These are phyloP conservation scores for Nephrotoma flavescens DNA, from an alignment of 2,888 invertebrate species.

Conservation along the genomic window DNA sequence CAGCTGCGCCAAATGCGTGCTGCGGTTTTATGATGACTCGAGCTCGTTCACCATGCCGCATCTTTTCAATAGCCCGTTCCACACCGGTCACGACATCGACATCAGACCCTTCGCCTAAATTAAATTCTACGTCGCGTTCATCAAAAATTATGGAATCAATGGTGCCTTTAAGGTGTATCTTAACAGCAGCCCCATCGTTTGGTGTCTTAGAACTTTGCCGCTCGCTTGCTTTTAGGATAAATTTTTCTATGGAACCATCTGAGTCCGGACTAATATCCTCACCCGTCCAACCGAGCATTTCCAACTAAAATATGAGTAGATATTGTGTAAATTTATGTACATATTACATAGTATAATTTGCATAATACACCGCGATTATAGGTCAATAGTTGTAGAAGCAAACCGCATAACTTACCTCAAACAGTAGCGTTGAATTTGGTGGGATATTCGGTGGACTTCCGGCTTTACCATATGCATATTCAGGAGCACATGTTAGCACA, in stretches of 20 bases:
- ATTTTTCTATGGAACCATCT: constrained; percentile 68
- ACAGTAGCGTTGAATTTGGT: constrained; percentile 70
- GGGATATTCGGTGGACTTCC: constrained; percentile 85
- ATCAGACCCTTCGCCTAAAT: constrained; percentile 72
- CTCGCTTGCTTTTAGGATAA: constrained; percentile 53
- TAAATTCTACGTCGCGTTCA: constrained; percentile 65
- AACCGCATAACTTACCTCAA: constrained; percentile 48
- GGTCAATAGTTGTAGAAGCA: neutral
- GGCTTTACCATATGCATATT: constrained; percentile 77
- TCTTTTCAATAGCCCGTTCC: constrained; percentile 66
- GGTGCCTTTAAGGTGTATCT: constrained; percentile 30
- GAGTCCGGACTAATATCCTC: constrained; percentile 74
- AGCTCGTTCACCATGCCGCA: constrained; percentile 67
- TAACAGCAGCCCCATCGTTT: constrained; percentile 67
- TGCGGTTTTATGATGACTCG: constrained; percentile 55
- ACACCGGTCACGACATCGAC: constrained; percentile 63
- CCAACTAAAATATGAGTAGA: constrained; percentile 43
- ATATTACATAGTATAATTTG: neutral
- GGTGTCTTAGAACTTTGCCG: constrained; percentile 49
- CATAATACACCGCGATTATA: neutral
- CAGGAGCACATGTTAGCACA: constrained; percentile 66
- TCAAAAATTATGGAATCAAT: constrained; percentile 35
- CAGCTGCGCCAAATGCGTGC: constrained; percentile 63
- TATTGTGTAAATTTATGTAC: neutral
- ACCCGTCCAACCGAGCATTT: constrained; percentile 72